phyloP scores from a whole-genome alignment of 2,888 invertebrate species.

The Neoascia interrupta region DNA sequence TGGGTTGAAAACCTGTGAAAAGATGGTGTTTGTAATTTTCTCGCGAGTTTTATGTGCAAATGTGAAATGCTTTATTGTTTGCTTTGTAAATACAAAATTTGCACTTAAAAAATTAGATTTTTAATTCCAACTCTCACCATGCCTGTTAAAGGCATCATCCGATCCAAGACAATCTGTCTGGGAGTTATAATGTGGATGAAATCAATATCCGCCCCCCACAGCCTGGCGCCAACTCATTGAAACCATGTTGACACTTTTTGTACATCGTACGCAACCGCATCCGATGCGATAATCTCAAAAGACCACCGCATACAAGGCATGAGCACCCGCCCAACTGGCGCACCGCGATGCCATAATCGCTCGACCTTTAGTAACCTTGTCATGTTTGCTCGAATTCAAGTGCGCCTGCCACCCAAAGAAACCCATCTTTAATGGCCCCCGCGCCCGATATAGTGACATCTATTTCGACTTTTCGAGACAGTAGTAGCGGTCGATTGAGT shows the following conservation, averaged over 20 bases:
- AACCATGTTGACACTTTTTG: slow-evolving; percentile 4
- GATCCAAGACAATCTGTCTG: too few species aligned
- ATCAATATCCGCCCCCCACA: slow-evolving; percentile 14
- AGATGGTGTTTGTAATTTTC: too few species aligned
- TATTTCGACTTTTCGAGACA: not conserved
- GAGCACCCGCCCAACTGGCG: too few species aligned
- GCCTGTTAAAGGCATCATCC: too few species aligned
- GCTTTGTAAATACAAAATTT: too few species aligned
- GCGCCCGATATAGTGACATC: slow-evolving; percentile 5
- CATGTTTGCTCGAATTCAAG: slow-evolving; percentile 50
- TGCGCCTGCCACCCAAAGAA: slow-evolving; percentile 30
- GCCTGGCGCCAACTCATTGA: slow-evolving; percentile 25
- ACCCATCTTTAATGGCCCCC: slow-evolving; percentile 32
- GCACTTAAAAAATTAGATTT: too few species aligned
- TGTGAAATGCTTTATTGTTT: too few species aligned
- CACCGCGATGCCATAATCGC: too few species aligned
- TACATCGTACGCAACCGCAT: slow-evolving; percentile 1
- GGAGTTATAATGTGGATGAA: too few species aligned
- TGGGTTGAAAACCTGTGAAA: too few species aligned
- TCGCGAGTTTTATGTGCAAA: too few species aligned
- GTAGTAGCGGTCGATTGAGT: slow-evolving; percentile 10
- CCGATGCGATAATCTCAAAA: slow-evolving; percentile 10
- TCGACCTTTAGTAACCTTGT: slow-evolving; percentile 62
- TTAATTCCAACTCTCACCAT: too few species aligned
- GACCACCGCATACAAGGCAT: not conserved